Base-by-base conservation (phyloP, 2,113 vertebrate species). In the Romanogobio albipinnatus region DNA sequence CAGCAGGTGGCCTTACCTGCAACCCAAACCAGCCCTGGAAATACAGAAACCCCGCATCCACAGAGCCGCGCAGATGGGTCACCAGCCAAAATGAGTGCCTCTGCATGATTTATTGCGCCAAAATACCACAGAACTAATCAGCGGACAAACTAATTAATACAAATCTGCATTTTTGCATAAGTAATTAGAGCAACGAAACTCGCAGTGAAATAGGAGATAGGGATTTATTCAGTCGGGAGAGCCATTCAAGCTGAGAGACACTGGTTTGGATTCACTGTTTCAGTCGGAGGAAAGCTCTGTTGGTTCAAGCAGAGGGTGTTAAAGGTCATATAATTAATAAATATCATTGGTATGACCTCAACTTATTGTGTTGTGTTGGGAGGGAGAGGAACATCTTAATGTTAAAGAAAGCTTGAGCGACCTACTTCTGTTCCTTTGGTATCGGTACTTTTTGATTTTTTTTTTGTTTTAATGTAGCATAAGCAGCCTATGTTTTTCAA, bases 121-220 rank as follows among this genome's bases (percentile, higher is more conserved):
- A 96, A 95, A 96, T 95, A 95, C 94, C 95, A 96, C 94, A 83
- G 86, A 96, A 96, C 95, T 96, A 96, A 97, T 96, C 95, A 96
- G 95, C 89, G 91, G 94, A 95, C 94, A 96, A 96, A 96, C 96
- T 96, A 97, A 97, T 97, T 97, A 96, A 96, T 97, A 96, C 92
- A 94, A 95, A 97, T 97, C 95, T 96, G 96, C 96, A 97, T 97
- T 96, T 96, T 96, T 97, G 96, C 96, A 96, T 96, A 96, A 96
- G 96, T 95, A 97, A 97, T 97, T 96, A 97, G 93, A 92, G 92
- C 92, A 92, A 95, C 92, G 94, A 95, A 93, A 92, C 90, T 91
- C 92, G 93, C 95, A 93, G 94, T 91, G 94, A 94, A 95, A 95
- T 95, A 95, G 95, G 96, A 94, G 95, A 58, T 15, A 93, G 93